These are phyloP conservation scores for Abrostola triplasia DNA, from an alignment of 2,888 invertebrate species.

Conservation along the genomic window DNA sequence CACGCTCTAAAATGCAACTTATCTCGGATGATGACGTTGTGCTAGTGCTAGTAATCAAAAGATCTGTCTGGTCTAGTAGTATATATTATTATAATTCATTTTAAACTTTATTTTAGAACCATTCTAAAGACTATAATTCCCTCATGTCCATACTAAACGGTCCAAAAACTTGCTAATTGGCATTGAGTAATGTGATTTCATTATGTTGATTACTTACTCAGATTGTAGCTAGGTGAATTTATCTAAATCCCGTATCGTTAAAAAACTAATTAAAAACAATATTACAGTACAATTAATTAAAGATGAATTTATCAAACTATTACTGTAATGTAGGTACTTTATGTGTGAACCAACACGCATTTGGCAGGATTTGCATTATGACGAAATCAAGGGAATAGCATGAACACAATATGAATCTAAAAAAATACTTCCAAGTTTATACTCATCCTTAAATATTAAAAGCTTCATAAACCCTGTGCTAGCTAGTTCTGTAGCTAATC, in stretches of 20 bases:
- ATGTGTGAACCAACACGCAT: constrained; percentile 1
- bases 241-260: no score
- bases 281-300: no score
- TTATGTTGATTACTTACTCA: no score
- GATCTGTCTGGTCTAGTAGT: constrained; percentile 39
- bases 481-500: background rate
- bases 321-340: background rate
- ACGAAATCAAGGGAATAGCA: background rate
- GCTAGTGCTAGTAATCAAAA: constrained; percentile 44
- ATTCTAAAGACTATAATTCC: no score
- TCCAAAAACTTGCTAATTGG: no score
- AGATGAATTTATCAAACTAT: no score
- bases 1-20: constrained; percentile 58
- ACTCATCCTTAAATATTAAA: background rate
- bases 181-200: no score
- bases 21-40: constrained; percentile 53
- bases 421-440: background rate
- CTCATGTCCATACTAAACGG: no score
- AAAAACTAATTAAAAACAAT: no score
- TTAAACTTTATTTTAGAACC: no score
- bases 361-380: background rate
- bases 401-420: background rate
- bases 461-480: background rate
- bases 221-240: no score
- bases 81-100: constrained; percentile 25